These are phyloP conservation scores for Drosophila tropicalis DNA, from an alignment of 1,140 invertebrate species.

Conservation along the genomic window DNA sequence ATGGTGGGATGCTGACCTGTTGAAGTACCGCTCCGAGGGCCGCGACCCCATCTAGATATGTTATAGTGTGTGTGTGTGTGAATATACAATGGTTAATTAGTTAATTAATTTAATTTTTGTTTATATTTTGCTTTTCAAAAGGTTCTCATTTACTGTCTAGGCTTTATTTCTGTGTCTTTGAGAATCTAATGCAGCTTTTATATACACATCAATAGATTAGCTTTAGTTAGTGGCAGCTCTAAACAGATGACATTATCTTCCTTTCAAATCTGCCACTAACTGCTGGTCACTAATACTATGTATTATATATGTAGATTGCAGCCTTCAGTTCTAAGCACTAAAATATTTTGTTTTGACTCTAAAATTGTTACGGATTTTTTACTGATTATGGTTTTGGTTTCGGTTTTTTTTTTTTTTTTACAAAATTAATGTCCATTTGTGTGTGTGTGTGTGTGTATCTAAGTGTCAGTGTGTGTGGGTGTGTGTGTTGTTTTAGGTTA, in stretches of 20 bases:
- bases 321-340: conserved; percentile 62
- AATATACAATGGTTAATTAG: conserved; percentile 54
- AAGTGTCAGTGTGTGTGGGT: conserved; percentile 26
- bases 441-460: conserved; percentile 30
- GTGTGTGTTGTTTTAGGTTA: conserved; percentile 22
- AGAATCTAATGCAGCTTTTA: conserved; percentile 60
- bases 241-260: not conserved
- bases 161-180: conserved; percentile 44
- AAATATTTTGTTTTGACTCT: conserved; percentile 30
- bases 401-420: conserved; percentile 23
- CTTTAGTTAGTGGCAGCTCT: not conserved
- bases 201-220: conserved; percentile 27
- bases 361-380: conserved; percentile 73
- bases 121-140: no score
- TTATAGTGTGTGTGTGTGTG: conserved; percentile 23
- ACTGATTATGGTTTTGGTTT: conserved; percentile 54
- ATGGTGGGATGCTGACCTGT: conserved; percentile 84
- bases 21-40: conserved; percentile 83
- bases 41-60: conserved; percentile 81
- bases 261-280: not conserved
- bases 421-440: conserved; percentile 45
- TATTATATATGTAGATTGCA: not conserved
- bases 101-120: conserved; percentile 21
- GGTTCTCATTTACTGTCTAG: conserved; percentile 54
- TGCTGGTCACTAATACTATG: conserved; percentile 20